Conservation (phyloP, 2,888 invertebrate species). For the Tenodera sinensis region DNA sequence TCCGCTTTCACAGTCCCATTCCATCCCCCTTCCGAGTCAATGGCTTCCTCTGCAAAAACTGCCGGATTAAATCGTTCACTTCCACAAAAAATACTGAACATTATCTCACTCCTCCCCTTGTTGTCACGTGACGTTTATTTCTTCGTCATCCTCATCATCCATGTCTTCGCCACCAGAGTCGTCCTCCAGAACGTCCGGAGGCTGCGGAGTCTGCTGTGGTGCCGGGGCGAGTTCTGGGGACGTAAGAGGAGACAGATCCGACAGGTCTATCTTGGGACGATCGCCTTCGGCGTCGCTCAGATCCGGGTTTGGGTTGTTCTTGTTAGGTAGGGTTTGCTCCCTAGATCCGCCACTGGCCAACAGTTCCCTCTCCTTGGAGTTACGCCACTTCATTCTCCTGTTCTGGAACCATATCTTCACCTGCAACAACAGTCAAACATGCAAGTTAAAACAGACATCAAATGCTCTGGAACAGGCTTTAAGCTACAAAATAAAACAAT, state of each 20-base stretch:
- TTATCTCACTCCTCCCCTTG: constrained; percentile 6
- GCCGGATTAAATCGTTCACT: not conserved
- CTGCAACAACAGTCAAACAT: constrained; percentile 47
- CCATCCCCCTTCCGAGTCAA: not conserved
- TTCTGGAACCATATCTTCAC: constrained; percentile 95
- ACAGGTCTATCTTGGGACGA: constrained; percentile 62
- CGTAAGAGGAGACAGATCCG: constrained; percentile 58
- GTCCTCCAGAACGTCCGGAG: constrained; percentile 14
- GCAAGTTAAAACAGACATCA: too few relatives aligned
- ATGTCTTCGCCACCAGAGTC: constrained; percentile 44
- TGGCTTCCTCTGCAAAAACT: not conserved
- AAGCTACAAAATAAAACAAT: too few relatives aligned
- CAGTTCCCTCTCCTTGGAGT: constrained; percentile 93
- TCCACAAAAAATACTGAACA: not conserved
- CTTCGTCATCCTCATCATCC: constrained; percentile 69
- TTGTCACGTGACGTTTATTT: constrained; percentile 82
- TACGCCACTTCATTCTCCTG: constrained; percentile 98
- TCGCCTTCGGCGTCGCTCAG: constrained; percentile 85
- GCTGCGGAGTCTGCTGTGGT: not conserved
- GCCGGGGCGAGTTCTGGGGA: constrained; percentile 15
- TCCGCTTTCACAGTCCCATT: not conserved
- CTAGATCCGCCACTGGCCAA: constrained; percentile 90
- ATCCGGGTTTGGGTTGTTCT: constrained; percentile 94
- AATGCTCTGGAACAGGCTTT: too few relatives aligned
- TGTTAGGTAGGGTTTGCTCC: constrained; percentile 93